These are phyloP conservation scores for Muricea muricata DNA, from an alignment of 92 coral and sea anemone genomes.

Conservation along the genomic window DNA sequence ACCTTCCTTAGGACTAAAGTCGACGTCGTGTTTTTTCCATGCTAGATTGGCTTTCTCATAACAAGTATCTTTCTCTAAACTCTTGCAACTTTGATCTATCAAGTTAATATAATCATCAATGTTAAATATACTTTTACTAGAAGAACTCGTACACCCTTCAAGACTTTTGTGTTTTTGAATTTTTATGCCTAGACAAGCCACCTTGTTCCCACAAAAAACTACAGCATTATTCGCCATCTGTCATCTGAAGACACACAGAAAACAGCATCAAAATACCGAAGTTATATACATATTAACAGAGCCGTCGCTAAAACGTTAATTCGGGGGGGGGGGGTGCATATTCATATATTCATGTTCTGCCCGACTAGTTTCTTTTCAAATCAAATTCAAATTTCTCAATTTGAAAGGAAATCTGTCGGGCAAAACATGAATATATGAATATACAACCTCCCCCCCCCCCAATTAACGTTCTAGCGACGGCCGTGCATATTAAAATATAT, in stretches of 20 bases:
- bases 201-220: neutral
- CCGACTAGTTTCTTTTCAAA: too few species aligned
- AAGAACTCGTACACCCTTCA: neutral
- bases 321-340: too few species aligned
- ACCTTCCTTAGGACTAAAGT: too few species aligned
- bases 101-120: constrained; percentile 5
- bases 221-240: constrained; percentile 2
- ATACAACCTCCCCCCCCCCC: too few species aligned
- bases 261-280: neutral
- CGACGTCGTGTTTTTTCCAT: too few species aligned
- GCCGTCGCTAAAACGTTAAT: too few species aligned
- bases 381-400: too few species aligned
- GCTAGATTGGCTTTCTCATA: too few species aligned
- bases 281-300: neutral
- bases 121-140: neutral
- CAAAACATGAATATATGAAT: too few species aligned
- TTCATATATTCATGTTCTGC: too few species aligned
- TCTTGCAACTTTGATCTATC: neutral
- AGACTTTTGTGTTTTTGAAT: neutral
- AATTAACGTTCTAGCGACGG: neutral
- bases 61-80: neutral
- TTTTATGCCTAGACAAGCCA: constrained; percentile 9
- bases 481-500: too few species aligned
- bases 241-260: neutral
- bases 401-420: too few species aligned